Percentiles rank a stretch among this genome's conserved stretches.
Evolutionary conservation across 2,888 invertebrate genomes (phyloP).

Genomic region (Leptopilina myrica): DNA sequence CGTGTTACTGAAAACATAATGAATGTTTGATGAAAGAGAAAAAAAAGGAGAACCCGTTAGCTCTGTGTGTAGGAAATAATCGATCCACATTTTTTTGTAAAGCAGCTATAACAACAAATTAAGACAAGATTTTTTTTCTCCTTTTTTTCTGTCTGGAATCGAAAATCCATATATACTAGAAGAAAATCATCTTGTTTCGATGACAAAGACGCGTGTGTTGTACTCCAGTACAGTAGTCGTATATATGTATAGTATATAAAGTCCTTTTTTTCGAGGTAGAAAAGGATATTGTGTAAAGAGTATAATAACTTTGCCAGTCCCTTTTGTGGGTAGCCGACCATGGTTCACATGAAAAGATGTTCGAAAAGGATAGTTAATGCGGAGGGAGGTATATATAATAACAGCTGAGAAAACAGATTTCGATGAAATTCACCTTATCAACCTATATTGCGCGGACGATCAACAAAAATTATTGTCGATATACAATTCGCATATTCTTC

Average conservation of each 20-base stretch:
- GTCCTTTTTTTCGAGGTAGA: conserved; percentile 57
- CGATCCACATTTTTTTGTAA: conserved; percentile 63
- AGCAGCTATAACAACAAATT: conserved; percentile 76
- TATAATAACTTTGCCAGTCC: conserved; percentile 70
- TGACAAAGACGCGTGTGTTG: conserved; percentile 24
- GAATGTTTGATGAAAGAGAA: conserved; percentile 68
- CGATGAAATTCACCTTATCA: conserved; percentile 25
- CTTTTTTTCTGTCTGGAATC: background rate
- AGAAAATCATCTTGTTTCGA: conserved; percentile 30
- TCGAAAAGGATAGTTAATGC: conserved; percentile 54
- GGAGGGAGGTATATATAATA: conserved; percentile 55
- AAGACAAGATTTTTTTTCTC: conserved; percentile 55
- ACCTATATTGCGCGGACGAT: background rate
- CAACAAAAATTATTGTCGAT: background rate
- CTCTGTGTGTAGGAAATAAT: conserved; percentile 58
- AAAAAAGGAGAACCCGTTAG: conserved; percentile 56
- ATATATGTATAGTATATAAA: conserved; percentile 5
- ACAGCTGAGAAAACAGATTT: conserved; percentile 75
- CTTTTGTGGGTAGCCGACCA: conserved; percentile 76
- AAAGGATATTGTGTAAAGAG: conserved; percentile 75
- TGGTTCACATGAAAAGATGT: conserved; percentile 71
- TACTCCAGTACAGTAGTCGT: background rate
- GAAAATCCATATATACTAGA: background rate
- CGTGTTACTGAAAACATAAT: conserved; percentile 74
- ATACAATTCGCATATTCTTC: background rate